Base-by-base conservation (phyloP, 2,113 vertebrate species). In the Phocoena phocoena region DNA sequence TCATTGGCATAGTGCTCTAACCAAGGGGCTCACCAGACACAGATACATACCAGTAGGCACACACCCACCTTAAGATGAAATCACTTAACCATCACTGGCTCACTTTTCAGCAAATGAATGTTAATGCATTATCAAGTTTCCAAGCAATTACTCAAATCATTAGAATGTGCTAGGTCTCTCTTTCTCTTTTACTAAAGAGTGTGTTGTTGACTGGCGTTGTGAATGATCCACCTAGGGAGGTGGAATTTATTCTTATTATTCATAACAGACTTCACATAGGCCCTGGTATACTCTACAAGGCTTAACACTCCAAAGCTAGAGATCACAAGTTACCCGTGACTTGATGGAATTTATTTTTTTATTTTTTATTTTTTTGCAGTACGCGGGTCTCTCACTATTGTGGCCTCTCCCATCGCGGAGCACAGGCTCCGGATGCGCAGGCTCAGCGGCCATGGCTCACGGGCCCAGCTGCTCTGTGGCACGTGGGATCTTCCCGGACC, bases 201-300 rank as follows among this genome's bases (percentile, higher is more conserved):
- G 97, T 98, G 97, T 98, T 98, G 98, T 98, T 99, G 98, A 98
- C 97, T 99, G 96, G 96, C 98, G 97, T 98, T 93, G 85, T 1
- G 98, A 98, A 98, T 95, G 97, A 98, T 97, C 65, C 95, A 97
- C 96, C 96, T 97, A 96, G 94, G 88, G 96, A 93, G 95, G 96
- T 98, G 97, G 98, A 98, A 98, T 97, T 98, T 98, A 98, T 98
- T 98, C 97, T 89, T 87, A 90, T 98, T 98, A 98, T 98, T 98
- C 98, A 97, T 98, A 99, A 90, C 98, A 98, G 98, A 98, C 93
- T 83, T 96, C 62, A 36, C 60, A 36, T 95, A 98, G 97, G 95
- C 79, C 76, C 85, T 97, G 96, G 96, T 80, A 92, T 90, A 84
- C 96, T 97, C 93, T 96, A 44, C 93, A 98, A 98, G 96, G 91